A percentile compares a stretch with the other conserved stretches of the same genome.
Conservation (phyloP, 2,888 invertebrate species). For the Hartigia nigra region DNA sequence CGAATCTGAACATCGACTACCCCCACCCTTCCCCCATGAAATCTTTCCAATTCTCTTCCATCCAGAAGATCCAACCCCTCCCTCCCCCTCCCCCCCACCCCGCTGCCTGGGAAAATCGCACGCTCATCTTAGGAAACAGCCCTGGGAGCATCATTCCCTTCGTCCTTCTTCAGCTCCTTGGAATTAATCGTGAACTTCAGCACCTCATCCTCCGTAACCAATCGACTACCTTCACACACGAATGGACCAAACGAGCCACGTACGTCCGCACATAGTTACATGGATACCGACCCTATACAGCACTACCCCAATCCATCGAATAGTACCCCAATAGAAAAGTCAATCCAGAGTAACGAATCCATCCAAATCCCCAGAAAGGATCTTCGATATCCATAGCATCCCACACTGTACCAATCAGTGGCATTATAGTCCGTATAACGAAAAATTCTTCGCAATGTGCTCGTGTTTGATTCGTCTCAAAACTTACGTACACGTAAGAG, state of each 20-base stretch:
- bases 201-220: neutral
- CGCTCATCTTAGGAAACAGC: neutral
- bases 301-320: neutral
- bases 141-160: neutral
- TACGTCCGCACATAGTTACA: neutral
- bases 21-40: neutral
- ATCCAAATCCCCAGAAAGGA: neutral
- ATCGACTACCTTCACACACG: neutral
- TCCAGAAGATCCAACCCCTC: neutral
- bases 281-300: neutral
- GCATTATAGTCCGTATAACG: neutral
- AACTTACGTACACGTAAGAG: neutral
- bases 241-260: neutral
- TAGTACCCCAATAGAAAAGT: neutral
- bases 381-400: neutral
- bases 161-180: neutral
- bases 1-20: neutral
- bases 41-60: neutral
- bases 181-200: neutral
- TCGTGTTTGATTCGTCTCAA: neutral
- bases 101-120: neutral
- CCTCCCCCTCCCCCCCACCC: too few species aligned
- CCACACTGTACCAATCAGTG: neutral
- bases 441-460: neutral
- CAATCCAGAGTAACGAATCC: neutral